phyloP scores from a whole-genome alignment of 2,888 invertebrate species.

The Parnassius glacialis region DNA sequence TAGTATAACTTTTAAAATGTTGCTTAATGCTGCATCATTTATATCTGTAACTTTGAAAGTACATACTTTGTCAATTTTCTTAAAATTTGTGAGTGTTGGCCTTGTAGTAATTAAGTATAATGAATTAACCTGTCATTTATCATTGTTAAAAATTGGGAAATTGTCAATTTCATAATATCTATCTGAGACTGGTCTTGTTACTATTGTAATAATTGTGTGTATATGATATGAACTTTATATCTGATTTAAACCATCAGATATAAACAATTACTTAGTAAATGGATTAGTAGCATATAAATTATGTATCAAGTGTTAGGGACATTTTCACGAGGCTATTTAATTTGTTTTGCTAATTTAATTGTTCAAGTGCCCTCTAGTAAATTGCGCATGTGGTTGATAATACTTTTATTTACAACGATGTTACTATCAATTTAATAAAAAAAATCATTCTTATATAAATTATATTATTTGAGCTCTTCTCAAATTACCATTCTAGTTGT shows the following conservation, averaged over 20 bases:
- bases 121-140: constrained; percentile 32
- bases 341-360: too few relatives aligned
- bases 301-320: neutral
- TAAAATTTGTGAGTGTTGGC: constrained; percentile 25
- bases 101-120: constrained; percentile 24
- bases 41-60: neutral
- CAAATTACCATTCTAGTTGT: too few relatives aligned
- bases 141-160: constrained; percentile 38
- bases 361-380: too few relatives aligned
- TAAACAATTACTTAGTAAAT: constrained; percentile 1
- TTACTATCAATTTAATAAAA: too few relatives aligned
- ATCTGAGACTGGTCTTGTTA: constrained; percentile 67
- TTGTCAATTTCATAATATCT: constrained; percentile 60
- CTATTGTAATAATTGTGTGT: constrained; percentile 31
- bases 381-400: too few relatives aligned
- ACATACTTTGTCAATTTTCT: constrained; percentile 24
- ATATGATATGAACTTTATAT: constrained; percentile 1
- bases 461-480: too few relatives aligned
- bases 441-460: too few relatives aligned
- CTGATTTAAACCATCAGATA: constrained; percentile 9
- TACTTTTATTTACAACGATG: too few relatives aligned
- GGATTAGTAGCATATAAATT: neutral
- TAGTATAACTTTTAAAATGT: too few relatives aligned
- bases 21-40: too few relatives aligned
- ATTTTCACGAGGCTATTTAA: too few relatives aligned